phyloP scores from a whole-genome alignment of 1,140 invertebrate genomes.

The Drosophila nigromelanica region DNA sequence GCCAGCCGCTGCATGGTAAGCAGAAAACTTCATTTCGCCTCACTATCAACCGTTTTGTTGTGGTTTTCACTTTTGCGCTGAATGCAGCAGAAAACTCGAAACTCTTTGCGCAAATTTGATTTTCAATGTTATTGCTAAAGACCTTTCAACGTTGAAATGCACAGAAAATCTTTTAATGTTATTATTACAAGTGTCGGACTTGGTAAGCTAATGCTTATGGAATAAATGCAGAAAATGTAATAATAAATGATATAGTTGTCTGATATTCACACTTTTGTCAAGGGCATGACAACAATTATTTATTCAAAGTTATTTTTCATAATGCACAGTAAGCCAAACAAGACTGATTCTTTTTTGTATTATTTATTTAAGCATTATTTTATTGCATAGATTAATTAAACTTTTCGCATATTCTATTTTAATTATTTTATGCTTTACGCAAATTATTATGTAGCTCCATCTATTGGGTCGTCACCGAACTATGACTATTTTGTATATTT shows the following conservation, averaged over 20 bases:
- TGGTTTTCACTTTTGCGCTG: constrained; percentile 30
- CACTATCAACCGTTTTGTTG: constrained; percentile 16
- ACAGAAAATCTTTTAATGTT: not conserved
- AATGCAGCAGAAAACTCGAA: constrained; percentile 34
- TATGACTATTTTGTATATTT: not conserved
- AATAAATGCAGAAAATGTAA: too few relatives aligned
- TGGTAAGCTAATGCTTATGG: not conserved
- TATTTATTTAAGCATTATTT: not conserved
- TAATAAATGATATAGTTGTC: not conserved
- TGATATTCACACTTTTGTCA: too few relatives aligned
- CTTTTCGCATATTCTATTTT: too few relatives aligned
- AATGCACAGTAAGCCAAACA: too few relatives aligned
- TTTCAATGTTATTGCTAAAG: constrained; percentile 41
- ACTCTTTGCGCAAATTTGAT: constrained; percentile 26
- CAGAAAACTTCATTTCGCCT: constrained; percentile 52
- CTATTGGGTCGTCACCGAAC: not conserved
- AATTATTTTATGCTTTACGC: not conserved
- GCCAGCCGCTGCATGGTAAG: constrained; percentile 47
- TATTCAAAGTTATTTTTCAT: too few relatives aligned
- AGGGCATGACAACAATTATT: too few relatives aligned
- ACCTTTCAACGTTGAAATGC: constrained; percentile 19
- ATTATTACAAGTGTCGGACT: not conserved
- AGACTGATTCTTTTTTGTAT: not conserved
- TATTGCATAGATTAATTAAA: not conserved
- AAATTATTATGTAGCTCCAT: not conserved